Base-by-base conservation (phyloP, 2,797 vertebrate species). In the Spondyliosoma cantharus region DNA sequence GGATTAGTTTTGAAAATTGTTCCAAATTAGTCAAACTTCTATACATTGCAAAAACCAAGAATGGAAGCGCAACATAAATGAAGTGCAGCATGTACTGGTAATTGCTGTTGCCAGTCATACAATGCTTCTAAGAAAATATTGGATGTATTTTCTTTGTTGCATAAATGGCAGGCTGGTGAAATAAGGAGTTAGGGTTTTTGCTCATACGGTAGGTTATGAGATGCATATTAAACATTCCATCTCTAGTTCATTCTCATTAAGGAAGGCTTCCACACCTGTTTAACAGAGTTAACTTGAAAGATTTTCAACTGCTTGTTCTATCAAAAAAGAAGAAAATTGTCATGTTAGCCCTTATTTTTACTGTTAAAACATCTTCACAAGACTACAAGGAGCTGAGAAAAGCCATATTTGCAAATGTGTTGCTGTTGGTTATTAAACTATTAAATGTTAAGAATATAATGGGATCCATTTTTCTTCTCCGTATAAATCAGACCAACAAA, bases 281-380 rank as follows among this genome's bases (percentile, higher is more conserved):
- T 94, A 87, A 94, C 90, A 85, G 92, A 91, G 86, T 93, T 92
- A 88, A 94, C 93, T 94, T 93, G 93, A 92, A 92, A 92, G 90
- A 90, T 86, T 94, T 94, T 94, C 92, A 94, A 94, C 81, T 93
- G 92, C 93, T 94, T 94, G 92, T 93, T 94, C 93, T 94, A 94
- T 91, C 59, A 83, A 90, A 87, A 91, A 91, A 92, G 87, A 86
- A 93, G 85, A 93, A 85, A 91, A 87, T 89, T 57, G 54, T 91
- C 83, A 89, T 15, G 87, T 93, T 92, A 94, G 85, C 85, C 69
- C 56, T 65, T 74, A 17, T 29, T 66, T 83, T 77, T 59, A 62
- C 25, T 73, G 11, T 81, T 69, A 72, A 76, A 72, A 87, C 86
- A 91, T 74, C 25, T 78, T 57, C 45, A 80, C 69, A 86, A 74